These are phyloP conservation scores for Ditylenchus weischeri DNA, from an alignment of 2,888 invertebrate genomes.

Conservation along the genomic window DNA sequence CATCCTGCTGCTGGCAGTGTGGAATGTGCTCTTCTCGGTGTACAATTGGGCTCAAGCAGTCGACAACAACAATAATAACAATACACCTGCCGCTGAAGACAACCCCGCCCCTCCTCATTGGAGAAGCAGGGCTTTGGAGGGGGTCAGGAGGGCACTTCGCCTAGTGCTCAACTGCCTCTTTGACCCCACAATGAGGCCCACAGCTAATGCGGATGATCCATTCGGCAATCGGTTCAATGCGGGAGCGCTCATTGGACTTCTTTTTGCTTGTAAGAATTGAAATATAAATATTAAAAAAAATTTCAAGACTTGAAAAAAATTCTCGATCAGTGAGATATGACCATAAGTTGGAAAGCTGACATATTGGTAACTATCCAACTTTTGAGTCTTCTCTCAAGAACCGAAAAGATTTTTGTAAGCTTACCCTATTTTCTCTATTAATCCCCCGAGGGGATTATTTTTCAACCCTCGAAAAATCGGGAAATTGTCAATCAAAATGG, in stretches of 20 bases:
- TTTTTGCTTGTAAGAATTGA: slow-evolving; percentile 26
- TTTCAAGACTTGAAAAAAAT: too few relatives aligned
- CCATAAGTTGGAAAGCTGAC: too few relatives aligned
- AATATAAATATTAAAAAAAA: too few relatives aligned
- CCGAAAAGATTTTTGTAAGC: too few relatives aligned
- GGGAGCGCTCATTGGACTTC: slow-evolving; percentile 19
- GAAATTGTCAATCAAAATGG: too few relatives aligned
- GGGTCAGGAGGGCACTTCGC: slow-evolving; percentile 16
- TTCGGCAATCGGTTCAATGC: slow-evolving; percentile 28
- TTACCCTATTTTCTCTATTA: too few relatives aligned
- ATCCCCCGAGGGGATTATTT: too few relatives aligned
- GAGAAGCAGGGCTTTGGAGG: slow-evolving; percentile 17
- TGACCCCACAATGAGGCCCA: slow-evolving; percentile 13
- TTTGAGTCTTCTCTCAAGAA: too few relatives aligned
- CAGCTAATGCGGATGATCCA: slow-evolving; percentile 19
- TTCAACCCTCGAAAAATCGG: too few relatives aligned
- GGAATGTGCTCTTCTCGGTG: slow-evolving; percentile 14
- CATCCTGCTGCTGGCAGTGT: slow-evolving; percentile 25
- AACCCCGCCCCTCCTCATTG: slow-evolving; percentile 2
- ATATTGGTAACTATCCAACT: too few relatives aligned
- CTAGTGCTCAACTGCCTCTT: slow-evolving; percentile 21
- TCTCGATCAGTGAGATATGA: too few relatives aligned
- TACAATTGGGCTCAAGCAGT: slow-evolving; percentile 15
- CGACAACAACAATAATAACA: slow-evolving; percentile 13
- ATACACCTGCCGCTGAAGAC: slow-evolving; percentile 14